A percentile compares a stretch with the other conserved stretches of the same genome.
Conservation (phyloP, 2,888 invertebrate genomes). For the Julus scandinavius region DNA sequence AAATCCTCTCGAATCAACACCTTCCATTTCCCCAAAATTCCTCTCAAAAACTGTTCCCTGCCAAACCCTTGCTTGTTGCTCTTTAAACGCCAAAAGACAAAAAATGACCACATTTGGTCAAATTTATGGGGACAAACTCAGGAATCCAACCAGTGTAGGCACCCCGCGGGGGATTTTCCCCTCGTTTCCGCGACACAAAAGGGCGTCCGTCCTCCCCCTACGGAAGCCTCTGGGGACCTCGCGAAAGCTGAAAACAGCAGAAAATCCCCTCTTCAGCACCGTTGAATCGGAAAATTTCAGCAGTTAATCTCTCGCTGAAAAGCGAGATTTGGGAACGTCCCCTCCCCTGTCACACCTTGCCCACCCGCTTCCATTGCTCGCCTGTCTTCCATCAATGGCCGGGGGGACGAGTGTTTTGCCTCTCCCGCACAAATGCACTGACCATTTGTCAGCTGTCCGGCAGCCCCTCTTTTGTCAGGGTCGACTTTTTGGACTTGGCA, state of each 20-base stretch:
- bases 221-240: not conserved
- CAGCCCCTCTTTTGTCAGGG: conserved; percentile 33
- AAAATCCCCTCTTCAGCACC: conserved; percentile 9
- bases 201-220: conserved; percentile 1
- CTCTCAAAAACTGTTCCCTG: not conserved
- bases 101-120: not conserved
- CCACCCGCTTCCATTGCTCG: conserved; percentile 19
- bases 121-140: not conserved
- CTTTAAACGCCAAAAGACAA: not conserved
- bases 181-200: conserved; percentile 33
- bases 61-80: not conserved
- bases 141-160: not conserved
- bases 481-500: conserved; percentile 6
- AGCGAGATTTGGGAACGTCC: not conserved
- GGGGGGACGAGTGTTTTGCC: conserved; percentile 28
- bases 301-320: conserved; percentile 13
- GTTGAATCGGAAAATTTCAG: conserved; percentile 33
- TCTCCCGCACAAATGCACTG: conserved; percentile 1
- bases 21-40: no score
- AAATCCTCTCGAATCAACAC: no score
- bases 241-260: not conserved
- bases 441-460: conserved; percentile 26
- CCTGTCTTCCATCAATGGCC: conserved; percentile 26
- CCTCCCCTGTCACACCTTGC: conserved; percentile 33
- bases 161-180: not conserved